A percentile compares a stretch with the other conserved stretches of the same genome.
phyloP scores from a whole-genome alignment of 2,888 invertebrate genomes.

The Loripinus fragilis region DNA sequence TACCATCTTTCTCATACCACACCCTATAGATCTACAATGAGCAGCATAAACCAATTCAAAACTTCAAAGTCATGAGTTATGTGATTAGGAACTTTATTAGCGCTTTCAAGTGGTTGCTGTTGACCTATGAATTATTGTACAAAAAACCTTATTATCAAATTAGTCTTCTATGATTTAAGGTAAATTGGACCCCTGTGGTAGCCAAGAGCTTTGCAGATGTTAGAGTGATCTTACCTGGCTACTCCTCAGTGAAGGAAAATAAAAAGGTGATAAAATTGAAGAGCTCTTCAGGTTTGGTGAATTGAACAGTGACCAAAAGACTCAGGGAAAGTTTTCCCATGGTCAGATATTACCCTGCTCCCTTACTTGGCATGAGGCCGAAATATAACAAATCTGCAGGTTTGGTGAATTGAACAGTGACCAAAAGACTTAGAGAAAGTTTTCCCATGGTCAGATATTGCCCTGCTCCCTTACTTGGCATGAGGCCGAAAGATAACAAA shows the following conservation, averaged over 20 bases:
- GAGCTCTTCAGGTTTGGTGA: conserved; percentile 4
- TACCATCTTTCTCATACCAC: too few species aligned
- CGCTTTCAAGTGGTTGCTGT: neutral
- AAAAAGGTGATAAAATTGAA: conserved; percentile 11
- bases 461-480: too few species aligned
- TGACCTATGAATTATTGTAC: conserved; percentile 11
- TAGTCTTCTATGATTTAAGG: conserved; percentile 10
- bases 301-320: conserved; percentile 2
- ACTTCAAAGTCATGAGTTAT: neutral
- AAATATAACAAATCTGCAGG: too few species aligned
- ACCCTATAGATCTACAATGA: too few species aligned
- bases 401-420: neutral
- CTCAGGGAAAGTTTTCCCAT: neutral
- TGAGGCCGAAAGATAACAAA: neutral
- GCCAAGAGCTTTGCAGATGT: conserved; percentile 1
- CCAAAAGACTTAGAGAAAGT: neutral
- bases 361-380: too few species aligned
- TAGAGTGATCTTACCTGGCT: conserved; percentile 17
- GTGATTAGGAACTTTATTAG: neutral
- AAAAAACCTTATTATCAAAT: conserved; percentile 12
- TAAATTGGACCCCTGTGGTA: conserved; percentile 14
- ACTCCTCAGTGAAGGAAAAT: conserved; percentile 7
- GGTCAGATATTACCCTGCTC: too few species aligned
- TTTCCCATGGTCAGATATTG: too few species aligned
- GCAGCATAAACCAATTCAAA: too few species aligned